Base-by-base conservation (phyloP, 2,113 vertebrate genomes). In the Danionella cerebrum region DNA sequence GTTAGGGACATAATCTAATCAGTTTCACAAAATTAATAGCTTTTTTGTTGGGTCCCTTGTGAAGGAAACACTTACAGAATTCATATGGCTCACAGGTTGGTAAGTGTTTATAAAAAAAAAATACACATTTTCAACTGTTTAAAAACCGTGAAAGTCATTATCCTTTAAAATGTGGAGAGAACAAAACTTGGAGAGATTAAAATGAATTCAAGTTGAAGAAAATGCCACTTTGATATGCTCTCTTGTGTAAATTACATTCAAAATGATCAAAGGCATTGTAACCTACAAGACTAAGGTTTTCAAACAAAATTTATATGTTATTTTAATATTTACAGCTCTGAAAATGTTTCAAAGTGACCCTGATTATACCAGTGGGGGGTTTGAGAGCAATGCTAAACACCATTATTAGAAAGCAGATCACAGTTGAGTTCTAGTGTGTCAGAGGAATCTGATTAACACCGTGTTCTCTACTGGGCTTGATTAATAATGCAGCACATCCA, bases 351-450 rank as follows among this genome's bases (percentile, higher is more conserved):
- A 64, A 62, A 31, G 59, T 47, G 29, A 36, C 7, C 55, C 38
- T 11, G 44, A 47, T 50, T 53, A 62, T 22, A 48, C 65, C 60
- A 60, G 38, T 21, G 67, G 33, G 39, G 5, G n/a, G 31, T 69
- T 69, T 38, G 27, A 69, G 64, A 16, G 47, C 59, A 53, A 65
- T 27, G 65, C 50, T 64, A 55, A 76, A 65, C 53, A 69, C 65
- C 29, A 47, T 66, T 69, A 66, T 72, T 35, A 48, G 39, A 35
- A 57, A 38, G 11, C 33, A 58, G 11, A 66, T 18, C 31, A 65
- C 65, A 50, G 18, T 19, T 13, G 22, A 16, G 48, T n/a, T 29
- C 21, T 25, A 22, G 19, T 48, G 9, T 69, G 29, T 65, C 45
- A 42, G 44, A 60, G 25, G 16, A 54, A 53, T 70, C 54, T 41